Percentiles rank a stretch among this genome's conserved stretches.
Conservation (phyloP, 2,113 vertebrate species). For the Zootoca vivipara region DNA sequence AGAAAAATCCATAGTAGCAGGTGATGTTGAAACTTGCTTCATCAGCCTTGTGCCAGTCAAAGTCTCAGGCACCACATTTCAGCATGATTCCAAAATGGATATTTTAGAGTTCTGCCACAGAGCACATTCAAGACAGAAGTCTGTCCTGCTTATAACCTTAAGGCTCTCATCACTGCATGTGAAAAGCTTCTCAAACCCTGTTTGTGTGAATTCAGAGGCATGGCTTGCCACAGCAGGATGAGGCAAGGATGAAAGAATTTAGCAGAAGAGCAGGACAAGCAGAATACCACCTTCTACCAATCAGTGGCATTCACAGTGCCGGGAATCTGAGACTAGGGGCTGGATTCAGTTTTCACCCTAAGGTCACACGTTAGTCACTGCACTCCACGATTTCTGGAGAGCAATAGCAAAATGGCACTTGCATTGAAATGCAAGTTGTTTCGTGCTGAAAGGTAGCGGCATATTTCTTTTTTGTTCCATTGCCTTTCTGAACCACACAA, state of each 20-base stretch:
- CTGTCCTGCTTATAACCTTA: not conserved
- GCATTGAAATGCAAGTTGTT: slow-evolving; percentile 24
- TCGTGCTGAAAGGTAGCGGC: not conserved
- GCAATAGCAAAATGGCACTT: slow-evolving; percentile 14
- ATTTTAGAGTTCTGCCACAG: slow-evolving; percentile 18
- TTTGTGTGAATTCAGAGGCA: not conserved
- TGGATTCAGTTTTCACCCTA: not conserved
- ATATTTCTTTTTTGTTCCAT: not conserved
- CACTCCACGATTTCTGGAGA: slow-evolving; percentile 28
- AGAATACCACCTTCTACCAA: not conserved
- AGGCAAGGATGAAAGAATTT: slow-evolving; percentile 1
- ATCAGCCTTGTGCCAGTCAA: not conserved
- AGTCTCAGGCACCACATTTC: not conserved
- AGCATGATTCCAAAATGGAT: not conserved
- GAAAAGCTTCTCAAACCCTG: slow-evolving; percentile 1
- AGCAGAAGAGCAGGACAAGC: not conserved
- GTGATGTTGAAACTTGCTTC: not conserved
- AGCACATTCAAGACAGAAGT: not conserved
- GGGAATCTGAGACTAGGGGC: not conserved
- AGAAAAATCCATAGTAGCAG: slow-evolving; percentile 15
- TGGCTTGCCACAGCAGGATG: not conserved
- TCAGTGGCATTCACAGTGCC: not conserved
- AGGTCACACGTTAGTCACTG: not conserved
- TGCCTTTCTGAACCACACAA: not conserved
- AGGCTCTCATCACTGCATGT: rapidly evolving